Base-by-base conservation (phyloP, 1,140 invertebrate genomes). In the Xylocopa sonorina region DNA sequence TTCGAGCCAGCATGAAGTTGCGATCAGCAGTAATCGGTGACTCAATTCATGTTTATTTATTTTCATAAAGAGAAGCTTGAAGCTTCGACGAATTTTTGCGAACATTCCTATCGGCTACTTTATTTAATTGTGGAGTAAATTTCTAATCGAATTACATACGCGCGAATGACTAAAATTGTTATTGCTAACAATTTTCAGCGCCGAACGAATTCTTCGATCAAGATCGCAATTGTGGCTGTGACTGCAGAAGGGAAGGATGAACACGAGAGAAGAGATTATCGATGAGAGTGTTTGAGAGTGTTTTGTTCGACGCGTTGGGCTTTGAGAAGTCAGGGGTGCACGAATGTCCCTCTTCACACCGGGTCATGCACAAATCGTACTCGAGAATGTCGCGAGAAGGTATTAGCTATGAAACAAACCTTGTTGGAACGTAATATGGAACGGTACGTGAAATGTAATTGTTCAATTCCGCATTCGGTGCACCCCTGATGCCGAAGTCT, bases 401-500 rank as follows among this genome's bases (percentile, higher is more conserved):
- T 41, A 24, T 3, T n/a, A 64, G 21, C 16, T 32, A 3, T 38
- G 27, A n/a, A 50, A 21, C n/a, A 21, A 21, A 50, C 12, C 10
- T 46, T n/a, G 21, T 32, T 57, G 9, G 32, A 41, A 14, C 41
- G 24, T 2, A 24, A 1, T 18, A 41, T 4, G 34, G 9, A 38
- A 38, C 3, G 3, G 38, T 4, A 38, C 9, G 9, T 6, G 18
- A 63, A 51, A 41, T 3, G 10, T 9, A 0, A 38, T 53, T 43
- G 9, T 38, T 68, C 29, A 4, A 76, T n/a, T n/a, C n/a, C n/a
- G n/a, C 12, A 29, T 48, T 41, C n/a, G 16, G 34, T 74, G 74
- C 67, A 78, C 43, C 67, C 38, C 41, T 81, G 64, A 63, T 34
- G 18, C 0, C n/a, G 10, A 46, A n/a, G 18, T 57, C 53, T n/a